Percentiles rank a stretch among this genome's conserved stretches.
Conservation (phyloP, 2,888 invertebrate genomes). For the Ophioninae sp. region DNA sequence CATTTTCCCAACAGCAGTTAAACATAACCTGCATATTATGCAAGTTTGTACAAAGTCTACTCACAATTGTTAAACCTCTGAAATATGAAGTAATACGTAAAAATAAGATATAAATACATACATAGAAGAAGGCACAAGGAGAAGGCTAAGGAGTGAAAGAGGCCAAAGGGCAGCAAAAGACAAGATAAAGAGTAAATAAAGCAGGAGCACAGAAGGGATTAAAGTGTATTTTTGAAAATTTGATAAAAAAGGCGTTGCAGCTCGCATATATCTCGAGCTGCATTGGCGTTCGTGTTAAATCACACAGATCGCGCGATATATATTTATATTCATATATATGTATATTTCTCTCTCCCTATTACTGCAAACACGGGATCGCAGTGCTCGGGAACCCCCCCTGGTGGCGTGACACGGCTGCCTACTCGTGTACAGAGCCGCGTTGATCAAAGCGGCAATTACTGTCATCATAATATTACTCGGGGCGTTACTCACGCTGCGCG, state of each 20-base stretch:
- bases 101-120: neutral
- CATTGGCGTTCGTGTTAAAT: constrained; percentile 2
- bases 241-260: neutral
- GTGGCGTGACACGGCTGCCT: constrained; percentile 72
- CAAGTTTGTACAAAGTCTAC: no score
- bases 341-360: constrained; percentile 15
- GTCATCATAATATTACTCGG: constrained; percentile 79
- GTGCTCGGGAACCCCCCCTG: constrained; percentile 63
- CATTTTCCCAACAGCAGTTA: no score
- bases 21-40: no score
- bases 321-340: neutral
- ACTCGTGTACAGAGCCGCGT: constrained; percentile 75
- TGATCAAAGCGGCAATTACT: constrained; percentile 80
- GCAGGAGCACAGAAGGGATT: neutral
- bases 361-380: constrained; percentile 49
- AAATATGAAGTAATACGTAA: no score
- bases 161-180: neutral
- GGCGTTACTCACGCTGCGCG: constrained; percentile 75
- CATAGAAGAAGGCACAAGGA: neutral
- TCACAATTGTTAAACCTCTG: no score
- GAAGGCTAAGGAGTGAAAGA: neutral
- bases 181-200: neutral
- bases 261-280: neutral
- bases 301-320: neutral
- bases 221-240: neutral